These are phyloP conservation scores for Heterodera filipjevi DNA, from an alignment of 2,888 invertebrate species.

Conservation along the genomic window DNA sequence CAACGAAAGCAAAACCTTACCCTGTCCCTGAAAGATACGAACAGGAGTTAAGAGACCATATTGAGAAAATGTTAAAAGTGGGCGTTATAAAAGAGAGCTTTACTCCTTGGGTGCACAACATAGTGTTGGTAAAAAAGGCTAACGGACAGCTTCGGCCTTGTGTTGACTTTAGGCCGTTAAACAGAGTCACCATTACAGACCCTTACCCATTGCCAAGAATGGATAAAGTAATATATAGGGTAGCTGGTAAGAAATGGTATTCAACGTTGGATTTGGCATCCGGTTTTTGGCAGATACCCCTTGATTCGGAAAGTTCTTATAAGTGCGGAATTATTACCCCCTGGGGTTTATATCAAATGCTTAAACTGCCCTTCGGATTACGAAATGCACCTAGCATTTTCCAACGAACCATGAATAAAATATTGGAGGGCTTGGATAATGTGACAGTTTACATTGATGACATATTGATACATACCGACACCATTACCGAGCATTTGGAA, in stretches of 20 bases:
- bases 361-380: constrained; percentile 4
- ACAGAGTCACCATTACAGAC: not conserved
- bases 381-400: constrained; percentile 40
- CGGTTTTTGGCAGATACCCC: not conserved
- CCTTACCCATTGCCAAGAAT: not conserved
- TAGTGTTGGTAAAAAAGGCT: not conserved
- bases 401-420: constrained; percentile 29
- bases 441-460: constrained; percentile 42
- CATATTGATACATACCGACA: constrained; percentile 33
- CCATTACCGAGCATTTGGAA: not conserved
- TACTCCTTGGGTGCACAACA: not conserved
- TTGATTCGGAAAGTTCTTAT: not conserved
- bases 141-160: not conserved
- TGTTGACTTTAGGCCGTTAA: not conserved
- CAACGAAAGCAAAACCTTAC: not conserved
- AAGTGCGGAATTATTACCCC: constrained; percentile 18
- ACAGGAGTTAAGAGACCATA: not conserved
- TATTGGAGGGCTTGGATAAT: constrained; percentile 33
- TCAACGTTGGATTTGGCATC: not conserved
- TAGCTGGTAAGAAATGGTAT: not conserved
- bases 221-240: not conserved
- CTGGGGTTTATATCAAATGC: constrained; percentile 35
- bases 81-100: not conserved
- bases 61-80: not conserved
- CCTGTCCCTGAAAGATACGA: not conserved